These are phyloP conservation scores for Catajapyx aquilonaris DNA, from an alignment of 1,140 invertebrate genomes.

Conservation along the genomic window DNA sequence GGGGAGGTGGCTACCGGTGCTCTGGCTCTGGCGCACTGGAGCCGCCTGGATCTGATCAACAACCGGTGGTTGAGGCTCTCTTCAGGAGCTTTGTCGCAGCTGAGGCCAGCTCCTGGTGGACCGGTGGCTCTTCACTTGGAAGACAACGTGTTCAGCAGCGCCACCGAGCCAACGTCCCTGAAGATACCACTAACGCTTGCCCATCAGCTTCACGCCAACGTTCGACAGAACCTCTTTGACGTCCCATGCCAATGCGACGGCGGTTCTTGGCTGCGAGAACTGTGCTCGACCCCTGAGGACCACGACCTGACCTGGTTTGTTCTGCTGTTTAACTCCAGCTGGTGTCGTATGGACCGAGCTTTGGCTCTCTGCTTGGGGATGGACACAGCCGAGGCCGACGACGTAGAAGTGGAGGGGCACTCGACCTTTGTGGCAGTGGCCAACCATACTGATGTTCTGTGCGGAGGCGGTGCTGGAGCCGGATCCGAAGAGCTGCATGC, in stretches of 20 bases:
- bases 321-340: background rate
- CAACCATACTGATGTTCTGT: background rate
- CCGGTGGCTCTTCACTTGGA: constrained; percentile 9
- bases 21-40: constrained; percentile 36
- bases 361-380: background rate
- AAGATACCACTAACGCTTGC: background rate
- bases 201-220: constrained; percentile 16
- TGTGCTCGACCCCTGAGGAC: background rate
- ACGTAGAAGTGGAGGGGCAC: background rate
- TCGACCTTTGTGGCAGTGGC: background rate
- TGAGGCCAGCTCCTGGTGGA: constrained; percentile 14
- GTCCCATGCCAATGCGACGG: background rate
- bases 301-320: background rate
- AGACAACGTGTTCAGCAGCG: constrained; percentile 13
- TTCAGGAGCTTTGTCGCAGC: constrained; percentile 27
- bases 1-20: constrained; percentile 26
- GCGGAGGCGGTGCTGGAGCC: too few species aligned
- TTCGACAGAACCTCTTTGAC: constrained; percentile 18
- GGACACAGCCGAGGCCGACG: too few species aligned
- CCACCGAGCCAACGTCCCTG: too few species aligned
- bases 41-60: constrained; percentile 32
- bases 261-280: background rate
- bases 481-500: background rate
- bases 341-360: background rate
- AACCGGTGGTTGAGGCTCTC: constrained; percentile 36